Conservation (phyloP, 1,140 invertebrate genomes). For the Monomorium pharaonis region DNA sequence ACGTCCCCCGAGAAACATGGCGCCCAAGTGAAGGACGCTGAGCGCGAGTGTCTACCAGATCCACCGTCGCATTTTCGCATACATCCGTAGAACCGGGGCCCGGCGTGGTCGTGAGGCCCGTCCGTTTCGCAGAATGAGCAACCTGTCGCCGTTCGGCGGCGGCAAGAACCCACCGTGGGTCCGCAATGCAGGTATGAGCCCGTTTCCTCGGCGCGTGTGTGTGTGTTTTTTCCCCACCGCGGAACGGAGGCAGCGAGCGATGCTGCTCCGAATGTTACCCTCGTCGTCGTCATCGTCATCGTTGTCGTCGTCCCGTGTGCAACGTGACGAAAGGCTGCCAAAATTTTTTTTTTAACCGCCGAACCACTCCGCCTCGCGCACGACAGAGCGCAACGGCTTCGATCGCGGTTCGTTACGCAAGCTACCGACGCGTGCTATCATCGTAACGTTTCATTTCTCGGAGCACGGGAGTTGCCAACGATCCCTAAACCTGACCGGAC, state of each 20-base stretch:
- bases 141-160: constrained; percentile 86
- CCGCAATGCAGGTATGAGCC: constrained; percentile 84
- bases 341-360: constrained; percentile 31
- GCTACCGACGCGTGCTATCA: background rate
- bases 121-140: constrained; percentile 80
- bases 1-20: constrained; percentile 78
- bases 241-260: background rate
- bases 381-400: background rate
- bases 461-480: background rate
- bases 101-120: background rate
- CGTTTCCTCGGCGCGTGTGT: background rate
- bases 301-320: constrained; percentile 62
- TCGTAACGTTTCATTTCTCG: background rate
- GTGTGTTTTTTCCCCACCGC: constrained; percentile 22
- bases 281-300: constrained; percentile 28
- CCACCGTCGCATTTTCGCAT: constrained; percentile 32
- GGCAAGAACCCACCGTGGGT: constrained; percentile 88
- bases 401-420: background rate
- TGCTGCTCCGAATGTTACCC: background rate
- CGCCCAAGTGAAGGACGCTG: constrained; percentile 81
- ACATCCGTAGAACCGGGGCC: background rate
- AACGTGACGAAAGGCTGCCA: constrained; percentile 63
- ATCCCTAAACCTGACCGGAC: background rate
- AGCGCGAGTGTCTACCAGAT: constrained; percentile 50
- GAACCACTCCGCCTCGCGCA: background rate